A percentile compares a stretch with the other conserved stretches of the same genome.
phyloP scores from a whole-genome alignment of 2,797 vertebrate genomes.

The Liasis olivaceus region DNA sequence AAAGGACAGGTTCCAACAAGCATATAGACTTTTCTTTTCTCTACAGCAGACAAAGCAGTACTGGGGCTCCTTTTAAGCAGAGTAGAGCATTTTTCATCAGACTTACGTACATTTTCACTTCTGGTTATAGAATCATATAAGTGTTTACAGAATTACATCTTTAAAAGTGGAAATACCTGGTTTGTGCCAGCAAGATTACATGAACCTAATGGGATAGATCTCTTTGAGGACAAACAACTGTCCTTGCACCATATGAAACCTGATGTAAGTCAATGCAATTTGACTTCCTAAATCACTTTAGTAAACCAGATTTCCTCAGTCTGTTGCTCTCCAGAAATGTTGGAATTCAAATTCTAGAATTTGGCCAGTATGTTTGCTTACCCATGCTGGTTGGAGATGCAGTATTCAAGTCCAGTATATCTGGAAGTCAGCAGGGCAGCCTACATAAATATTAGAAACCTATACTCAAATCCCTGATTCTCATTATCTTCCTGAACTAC shows the following conservation, averaged over 20 bases:
- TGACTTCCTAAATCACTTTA: not conserved
- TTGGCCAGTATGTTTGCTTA: not conserved
- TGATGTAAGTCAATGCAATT: not conserved
- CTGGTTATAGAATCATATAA: fast-evolving
- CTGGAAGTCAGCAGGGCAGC: not conserved
- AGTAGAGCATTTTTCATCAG: not conserved
- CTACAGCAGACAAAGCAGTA: not conserved
- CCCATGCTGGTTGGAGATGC: not conserved
- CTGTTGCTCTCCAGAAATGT: not conserved
- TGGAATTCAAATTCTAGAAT: not conserved
- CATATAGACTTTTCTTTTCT: not conserved
- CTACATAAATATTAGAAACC: not conserved
- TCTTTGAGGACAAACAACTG: not conserved
- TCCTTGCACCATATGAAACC: not conserved
- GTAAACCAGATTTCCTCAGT: not conserved
- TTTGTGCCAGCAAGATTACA: not conserved
- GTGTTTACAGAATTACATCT: not conserved
- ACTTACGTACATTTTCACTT: not conserved
- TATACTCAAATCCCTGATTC: not conserved
- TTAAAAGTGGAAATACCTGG: not conserved
- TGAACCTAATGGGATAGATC: not conserved
- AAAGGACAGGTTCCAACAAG: not conserved
- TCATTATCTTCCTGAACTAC: not conserved
- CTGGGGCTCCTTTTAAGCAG: not conserved
- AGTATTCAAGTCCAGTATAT: not conserved